Evolutionary conservation across 2,113 vertebrate genomes (phyloP).

Genomic region (Mola mola): DNA sequence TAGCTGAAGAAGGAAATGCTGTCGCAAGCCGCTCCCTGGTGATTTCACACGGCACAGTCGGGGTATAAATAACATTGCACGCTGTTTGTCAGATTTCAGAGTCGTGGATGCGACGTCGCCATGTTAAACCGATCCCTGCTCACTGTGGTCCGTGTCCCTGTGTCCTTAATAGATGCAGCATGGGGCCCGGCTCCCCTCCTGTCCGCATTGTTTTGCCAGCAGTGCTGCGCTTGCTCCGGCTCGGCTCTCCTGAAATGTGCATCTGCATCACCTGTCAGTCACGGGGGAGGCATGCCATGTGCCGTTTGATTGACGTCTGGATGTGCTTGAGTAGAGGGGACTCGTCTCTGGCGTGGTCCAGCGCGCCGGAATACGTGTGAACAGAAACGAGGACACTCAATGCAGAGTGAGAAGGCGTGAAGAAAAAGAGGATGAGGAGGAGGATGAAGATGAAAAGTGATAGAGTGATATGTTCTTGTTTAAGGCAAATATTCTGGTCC

Average conservation of each 20-base stretch:
- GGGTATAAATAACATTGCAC: slow-evolving; percentile 2
- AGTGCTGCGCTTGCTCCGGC: slow-evolving; percentile 43
- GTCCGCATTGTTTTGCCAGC: slow-evolving; percentile 68
- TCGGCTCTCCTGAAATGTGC: slow-evolving; percentile 72
- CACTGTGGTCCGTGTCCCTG: slow-evolving; percentile 50
- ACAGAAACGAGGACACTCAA: slow-evolving; percentile 71
- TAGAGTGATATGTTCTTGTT: slow-evolving; percentile 14
- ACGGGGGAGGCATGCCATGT: slow-evolving; percentile 57
- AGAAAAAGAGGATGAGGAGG: slow-evolving; percentile 20
- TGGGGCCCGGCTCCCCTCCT: slow-evolving; percentile 26
- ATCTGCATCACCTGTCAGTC: slow-evolving; percentile 79
- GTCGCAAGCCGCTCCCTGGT: slow-evolving; percentile 1
- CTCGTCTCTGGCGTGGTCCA: slow-evolving; percentile 61
- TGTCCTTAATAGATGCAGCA: slow-evolving; percentile 63
- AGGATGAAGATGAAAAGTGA: slow-evolving; percentile 19
- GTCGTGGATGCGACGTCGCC: slow-evolving; percentile 2
- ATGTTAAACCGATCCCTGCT: slow-evolving; percentile 28
- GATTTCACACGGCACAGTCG: neutral
- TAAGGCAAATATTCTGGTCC: slow-evolving; percentile 24
- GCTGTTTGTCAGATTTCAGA: neutral
- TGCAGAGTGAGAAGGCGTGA: slow-evolving; percentile 58
- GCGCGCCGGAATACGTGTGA: slow-evolving; percentile 76
- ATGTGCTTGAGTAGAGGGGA: slow-evolving; percentile 62
- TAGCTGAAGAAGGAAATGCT: slow-evolving; percentile 1
- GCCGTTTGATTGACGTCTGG: slow-evolving; percentile 73